Base-by-base conservation (phyloP, 2,113 vertebrate species). In the Gallinago jamesoni region DNA sequence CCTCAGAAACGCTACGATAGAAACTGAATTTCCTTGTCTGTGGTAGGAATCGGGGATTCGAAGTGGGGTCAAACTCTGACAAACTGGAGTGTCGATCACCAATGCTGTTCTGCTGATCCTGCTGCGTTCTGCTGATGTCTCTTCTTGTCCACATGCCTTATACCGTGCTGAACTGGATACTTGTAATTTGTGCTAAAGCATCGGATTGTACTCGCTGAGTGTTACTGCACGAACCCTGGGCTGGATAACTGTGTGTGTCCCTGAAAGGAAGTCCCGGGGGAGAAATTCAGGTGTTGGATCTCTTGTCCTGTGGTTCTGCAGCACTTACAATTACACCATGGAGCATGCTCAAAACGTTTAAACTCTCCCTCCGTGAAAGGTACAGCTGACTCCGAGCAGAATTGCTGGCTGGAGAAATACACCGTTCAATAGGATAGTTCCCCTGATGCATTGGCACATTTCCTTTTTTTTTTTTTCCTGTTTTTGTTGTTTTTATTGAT, bases 81-180 rank as follows among this genome's bases (percentile, higher is more conserved):
- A 90, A 79, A 95, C 93, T 45, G 91, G 96, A 94, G 84, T 2
- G 3, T 84, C 66, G 8, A 74, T 92, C 89, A 9, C 88, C 80
- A 28, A 1, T 21, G 92, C 92, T 84, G 23, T 64, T 63, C 93
- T 91, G 90, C 96, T 37, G 87, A 9, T 84, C 90, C 89, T 14
- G 89, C 95, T 43, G 31, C 80, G 12, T 43, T 25, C 55, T 31
- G 77, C 94, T 57, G 30, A 56, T 27, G 84, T 94, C 89, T 95
- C 95, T 70, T 85, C 94, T 83, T 33, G 76, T 94, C 95, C 95
- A 75, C 94, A 84, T 96, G 98, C 97, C 97, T 97, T 97, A 96
- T 20, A 62, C 95, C 13, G 3, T 25, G 80, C 96, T 72, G 70
- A 95, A 12, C 96, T 59, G 95, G 94, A 89, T 63, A 5, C 88